Evolutionary conservation across 2,113 vertebrate genomes (phyloP).

Genomic region (Climacteris rufus): DNA sequence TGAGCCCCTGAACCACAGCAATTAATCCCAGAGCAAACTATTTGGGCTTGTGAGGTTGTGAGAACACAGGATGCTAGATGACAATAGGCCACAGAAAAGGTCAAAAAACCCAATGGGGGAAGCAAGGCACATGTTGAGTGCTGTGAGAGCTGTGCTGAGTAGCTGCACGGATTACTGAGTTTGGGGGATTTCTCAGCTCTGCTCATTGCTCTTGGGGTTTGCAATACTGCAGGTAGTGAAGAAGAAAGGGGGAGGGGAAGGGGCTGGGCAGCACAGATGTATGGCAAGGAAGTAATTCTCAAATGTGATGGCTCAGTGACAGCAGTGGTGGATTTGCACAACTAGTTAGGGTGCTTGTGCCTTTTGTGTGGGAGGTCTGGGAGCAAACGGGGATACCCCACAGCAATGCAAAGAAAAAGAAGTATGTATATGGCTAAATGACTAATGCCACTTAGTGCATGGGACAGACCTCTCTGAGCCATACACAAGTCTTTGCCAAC

Average conservation of each 20-base stretch:
- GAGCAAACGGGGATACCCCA: constrained; percentile 29
- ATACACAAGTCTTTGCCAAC: neutral
- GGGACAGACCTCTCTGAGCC: neutral
- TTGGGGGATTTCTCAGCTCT: constrained; percentile 63
- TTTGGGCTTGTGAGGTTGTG: neutral
- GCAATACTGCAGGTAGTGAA: constrained; percentile 16
- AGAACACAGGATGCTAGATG: neutral
- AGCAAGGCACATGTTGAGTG: neutral
- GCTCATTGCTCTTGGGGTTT: constrained; percentile 52
- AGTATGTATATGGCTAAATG: neutral
- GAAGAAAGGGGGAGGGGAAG: constrained; percentile 22
- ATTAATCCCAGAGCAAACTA: constrained; percentile 18
- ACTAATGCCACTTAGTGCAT: neutral
- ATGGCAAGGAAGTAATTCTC: constrained; percentile 44
- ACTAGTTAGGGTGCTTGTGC: neutral
- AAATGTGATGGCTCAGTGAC: constrained; percentile 1
- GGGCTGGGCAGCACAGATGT: constrained; percentile 33
- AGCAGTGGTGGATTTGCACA: constrained; percentile 7
- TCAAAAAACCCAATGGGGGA: constrained; percentile 13
- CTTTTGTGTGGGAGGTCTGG: neutral
- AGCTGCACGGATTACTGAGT: constrained; percentile 25
- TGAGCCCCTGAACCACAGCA: neutral
- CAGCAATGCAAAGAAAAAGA: neutral
- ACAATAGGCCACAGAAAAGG: constrained; percentile 33
- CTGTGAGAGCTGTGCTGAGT: constrained; percentile 48